Conservation (phyloP, 2,113 vertebrate genomes). For the Sula dactylatra region DNA sequence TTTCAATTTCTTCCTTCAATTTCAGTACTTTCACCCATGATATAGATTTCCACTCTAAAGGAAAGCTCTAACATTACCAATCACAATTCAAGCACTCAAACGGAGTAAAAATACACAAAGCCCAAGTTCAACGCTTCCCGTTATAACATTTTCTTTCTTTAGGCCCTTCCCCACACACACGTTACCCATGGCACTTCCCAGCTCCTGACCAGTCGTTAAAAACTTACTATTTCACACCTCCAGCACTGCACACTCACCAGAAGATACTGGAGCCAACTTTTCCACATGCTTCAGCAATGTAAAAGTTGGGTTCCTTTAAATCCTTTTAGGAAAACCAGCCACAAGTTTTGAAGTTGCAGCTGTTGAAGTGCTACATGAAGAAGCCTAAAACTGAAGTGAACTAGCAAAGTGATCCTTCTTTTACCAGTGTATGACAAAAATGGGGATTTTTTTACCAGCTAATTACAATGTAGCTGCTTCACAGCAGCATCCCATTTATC, state of each 20-base stretch:
- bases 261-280: fast-evolving
- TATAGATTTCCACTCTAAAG: fast-evolving
- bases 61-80: neutral
- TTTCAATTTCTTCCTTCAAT: neutral
- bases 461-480: neutral
- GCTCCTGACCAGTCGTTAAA: neutral
- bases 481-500: neutral
- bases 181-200: fast-evolving
- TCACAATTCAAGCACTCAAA: neutral
- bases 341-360: neutral
- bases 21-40: neutral
- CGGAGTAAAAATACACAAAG: no score
- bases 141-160: fast-evolving
- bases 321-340: neutral
- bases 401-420: neutral
- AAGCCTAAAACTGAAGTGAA: neutral
- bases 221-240: neutral
- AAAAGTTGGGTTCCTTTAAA: neutral
- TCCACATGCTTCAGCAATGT: neutral
- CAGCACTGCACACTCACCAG: neutral
- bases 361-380: fast-evolving
- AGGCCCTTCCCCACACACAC: no score
- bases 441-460: fast-evolving
- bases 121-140: fast-evolving
- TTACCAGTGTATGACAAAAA: neutral